These are phyloP conservation scores for Hyposoter didymator DNA, from an alignment of 2,888 invertebrate species.

Conservation along the genomic window DNA sequence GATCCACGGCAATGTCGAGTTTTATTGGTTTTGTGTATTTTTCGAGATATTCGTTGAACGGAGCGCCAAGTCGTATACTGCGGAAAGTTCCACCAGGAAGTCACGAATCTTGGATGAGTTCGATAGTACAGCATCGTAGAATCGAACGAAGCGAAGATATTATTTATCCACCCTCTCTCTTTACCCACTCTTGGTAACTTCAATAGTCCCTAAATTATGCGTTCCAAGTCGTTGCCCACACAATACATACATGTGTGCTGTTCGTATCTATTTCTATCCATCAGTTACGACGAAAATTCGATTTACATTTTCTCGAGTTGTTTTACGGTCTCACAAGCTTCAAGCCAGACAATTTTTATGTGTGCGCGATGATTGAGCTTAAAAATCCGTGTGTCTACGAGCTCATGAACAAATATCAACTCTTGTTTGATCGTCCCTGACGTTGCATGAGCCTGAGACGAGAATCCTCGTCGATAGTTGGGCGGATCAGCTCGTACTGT, in stretches of 20 bases:
- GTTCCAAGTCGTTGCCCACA: conserved; percentile 45
- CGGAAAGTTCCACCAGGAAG: conserved; percentile 27
- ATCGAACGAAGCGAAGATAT: conserved; percentile 23
- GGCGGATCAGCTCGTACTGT: conserved; percentile 67
- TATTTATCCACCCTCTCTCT: not conserved
- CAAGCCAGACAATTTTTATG: conserved; percentile 11
- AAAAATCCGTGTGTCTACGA: conserved; percentile 34
- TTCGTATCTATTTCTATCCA: conserved; percentile 15
- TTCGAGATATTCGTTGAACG: conserved; percentile 13
- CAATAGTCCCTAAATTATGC: conserved; percentile 40
- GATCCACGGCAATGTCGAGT: conserved; percentile 32
- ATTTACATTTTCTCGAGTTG: conserved; percentile 42
- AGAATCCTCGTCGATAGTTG: conserved; percentile 58
- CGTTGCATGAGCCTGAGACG: conserved; percentile 39
- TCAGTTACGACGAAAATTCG: conserved; percentile 54
- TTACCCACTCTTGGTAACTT: conserved; percentile 3
- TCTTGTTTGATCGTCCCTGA: conserved; percentile 58
- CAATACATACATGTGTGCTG: conserved; percentile 21
- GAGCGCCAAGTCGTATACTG: conserved; percentile 11
- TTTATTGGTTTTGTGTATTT: conserved; percentile 30
- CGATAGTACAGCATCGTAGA: conserved; percentile 35
- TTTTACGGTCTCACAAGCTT: conserved; percentile 39
- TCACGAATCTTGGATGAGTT: conserved; percentile 48
- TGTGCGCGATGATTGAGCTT: conserved; percentile 2
- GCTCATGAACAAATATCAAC: conserved; percentile 45